Evolutionary conservation across 1,140 invertebrate genomes (phyloP).

Genomic region (Potamilus streckersoni): DNA sequence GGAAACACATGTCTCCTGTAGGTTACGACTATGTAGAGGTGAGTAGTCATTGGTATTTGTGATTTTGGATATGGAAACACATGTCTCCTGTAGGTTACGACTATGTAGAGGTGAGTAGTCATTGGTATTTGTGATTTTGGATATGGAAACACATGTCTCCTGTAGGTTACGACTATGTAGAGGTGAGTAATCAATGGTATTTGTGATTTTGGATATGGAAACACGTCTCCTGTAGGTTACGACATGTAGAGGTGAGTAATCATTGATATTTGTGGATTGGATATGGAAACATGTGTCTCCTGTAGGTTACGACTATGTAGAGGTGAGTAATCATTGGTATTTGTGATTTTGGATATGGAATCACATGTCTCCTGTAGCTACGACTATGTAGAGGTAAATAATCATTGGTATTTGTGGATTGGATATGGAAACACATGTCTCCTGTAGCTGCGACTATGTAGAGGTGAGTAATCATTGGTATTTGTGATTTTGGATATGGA

Average conservation of each 20-base stretch:
- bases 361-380: conserved; percentile 84
- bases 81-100: conserved; percentile 55
- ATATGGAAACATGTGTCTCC: conserved; percentile 82
- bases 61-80: no score
- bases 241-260: conserved; percentile 73
- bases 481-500: no score
- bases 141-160: conserved; percentile 54
- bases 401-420: conserved; percentile 1
- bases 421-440: no score
- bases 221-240: no score
- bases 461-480: no score
- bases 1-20: no score
- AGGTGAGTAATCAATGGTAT: conserved; percentile 72
- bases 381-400: conserved; percentile 78
- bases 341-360: conserved; percentile 75
- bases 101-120: no score
- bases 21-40: no score
- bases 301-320: conserved; percentile 84
- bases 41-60: no score
- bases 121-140: no score
- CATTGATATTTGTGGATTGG: conserved; percentile 67
- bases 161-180: no score
- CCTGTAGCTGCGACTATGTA: no score
- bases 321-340: conserved; percentile 66
- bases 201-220: conserved; percentile 79